Evolutionary conservation across 2,797 vertebrate genomes (phyloP).

Genomic region (Rhinichthys osculus): DNA sequence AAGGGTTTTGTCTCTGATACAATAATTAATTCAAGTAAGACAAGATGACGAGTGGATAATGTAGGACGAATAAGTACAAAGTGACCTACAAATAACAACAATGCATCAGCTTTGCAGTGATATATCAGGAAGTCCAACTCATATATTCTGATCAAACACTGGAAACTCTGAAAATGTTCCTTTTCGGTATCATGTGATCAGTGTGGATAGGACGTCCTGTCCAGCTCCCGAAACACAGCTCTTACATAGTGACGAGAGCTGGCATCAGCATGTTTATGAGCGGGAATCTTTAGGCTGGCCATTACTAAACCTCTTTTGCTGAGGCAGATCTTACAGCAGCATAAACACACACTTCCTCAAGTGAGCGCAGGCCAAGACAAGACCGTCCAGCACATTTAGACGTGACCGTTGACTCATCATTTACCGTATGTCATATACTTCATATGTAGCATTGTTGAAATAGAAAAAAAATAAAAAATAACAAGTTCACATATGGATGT

Average conservation of each 20-base stretch:
- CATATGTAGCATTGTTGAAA: background rate
- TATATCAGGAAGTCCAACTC: constrained; percentile 29
- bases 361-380: background rate
- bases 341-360: constrained; percentile 37
- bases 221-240: constrained; percentile 12
- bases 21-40: constrained; percentile 4
- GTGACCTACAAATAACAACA: constrained; percentile 30
- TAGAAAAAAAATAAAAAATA: background rate
- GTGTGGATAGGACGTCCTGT: constrained; percentile 49
- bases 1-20: constrained; percentile 3
- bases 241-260: constrained; percentile 28
- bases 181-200: constrained; percentile 36
- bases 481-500: background rate
- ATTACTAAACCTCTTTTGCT: constrained; percentile 47
- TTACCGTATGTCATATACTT: background rate
- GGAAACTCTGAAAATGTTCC: constrained; percentile 44
- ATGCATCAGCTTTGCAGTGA: background rate
- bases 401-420: background rate
- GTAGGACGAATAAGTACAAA: background rate
- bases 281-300: constrained; percentile 36
- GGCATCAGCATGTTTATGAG: constrained; percentile 21
- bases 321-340: constrained; percentile 26
- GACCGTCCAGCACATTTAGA: background rate
- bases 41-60: background rate
- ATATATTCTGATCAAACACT: constrained; percentile 31